Base-by-base conservation (phyloP, 1,140 invertebrate species). In the Nixonia krombeini region DNA sequence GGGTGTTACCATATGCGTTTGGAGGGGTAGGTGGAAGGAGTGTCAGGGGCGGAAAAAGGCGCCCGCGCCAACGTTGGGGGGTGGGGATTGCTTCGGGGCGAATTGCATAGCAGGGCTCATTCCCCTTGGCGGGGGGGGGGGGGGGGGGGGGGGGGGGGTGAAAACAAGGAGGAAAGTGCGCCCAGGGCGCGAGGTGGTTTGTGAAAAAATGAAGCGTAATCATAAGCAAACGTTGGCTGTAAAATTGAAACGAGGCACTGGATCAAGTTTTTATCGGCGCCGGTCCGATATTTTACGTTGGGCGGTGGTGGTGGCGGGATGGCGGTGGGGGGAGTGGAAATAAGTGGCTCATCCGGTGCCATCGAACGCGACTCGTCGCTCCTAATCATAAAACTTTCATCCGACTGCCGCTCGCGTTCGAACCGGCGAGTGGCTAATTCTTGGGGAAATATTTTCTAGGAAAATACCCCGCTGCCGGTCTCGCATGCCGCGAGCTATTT, bases 121-220 rank as follows among this genome's bases (percentile, higher is more conserved):
- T 8, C 5, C n/a, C n/a, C n/a, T n/a, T n/a, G n/a, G 28, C 10
- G 17, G 8, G 12, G 21, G 21, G 1, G 4, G 45, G 21, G 4
- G 12, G 6, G n/a, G n/a, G n/a, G n/a, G n/a, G n/a, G n/a, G n/a
- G n/a, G n/a, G n/a, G n/a, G n/a, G n/a, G n/a, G n/a, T 9, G 37
- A 18, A 38, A 25, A 21, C 1, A 37, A 15, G 26, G 35, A 21
- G 12, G 4, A 28, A 45, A 31, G 40, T 29, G 29, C 16, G 31
- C 38, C 4, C 21, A n/a, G 9, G 16, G 25, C 21, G 55, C 16
- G 31, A 15, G 46, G 42, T 42, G 29, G 44, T 51, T 45, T 51
- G 16, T 23, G 31, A 9, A 28, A 51, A 41, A 59, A 37, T 16
- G 35, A 13, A 37, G 12, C 12, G 35, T 37, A 37, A 37, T 12